A percentile compares a stretch with the other conserved stretches of the same genome.
These are phyloP conservation scores for Eurypyga helias DNA, from an alignment of 2,113 vertebrate genomes.

Conservation along the genomic window DNA sequence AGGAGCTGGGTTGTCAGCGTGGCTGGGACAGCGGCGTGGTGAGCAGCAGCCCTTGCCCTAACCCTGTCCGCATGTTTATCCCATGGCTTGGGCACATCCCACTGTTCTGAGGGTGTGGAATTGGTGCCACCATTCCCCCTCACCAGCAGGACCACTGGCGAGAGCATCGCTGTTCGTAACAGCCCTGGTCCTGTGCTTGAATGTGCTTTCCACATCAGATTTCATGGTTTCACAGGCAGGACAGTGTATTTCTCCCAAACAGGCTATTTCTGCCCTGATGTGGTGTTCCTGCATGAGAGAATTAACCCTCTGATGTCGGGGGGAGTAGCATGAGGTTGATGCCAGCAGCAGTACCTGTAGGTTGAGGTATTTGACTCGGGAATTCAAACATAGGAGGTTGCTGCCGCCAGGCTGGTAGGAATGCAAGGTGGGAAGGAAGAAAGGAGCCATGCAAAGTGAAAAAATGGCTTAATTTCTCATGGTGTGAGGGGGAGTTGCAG, in stretches of 20 bases:
- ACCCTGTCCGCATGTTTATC: background rate
- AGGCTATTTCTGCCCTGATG: background rate
- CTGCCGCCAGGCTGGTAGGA: background rate
- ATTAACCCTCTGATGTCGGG: background rate
- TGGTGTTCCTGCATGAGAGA: background rate
- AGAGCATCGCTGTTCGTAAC: background rate
- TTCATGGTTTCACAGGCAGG: background rate
- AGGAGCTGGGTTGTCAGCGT: background rate
- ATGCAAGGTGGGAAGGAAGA: background rate
- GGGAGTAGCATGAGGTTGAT: background rate
- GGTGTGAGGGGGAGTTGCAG: background rate
- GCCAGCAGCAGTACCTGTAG: background rate
- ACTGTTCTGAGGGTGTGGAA: background rate
- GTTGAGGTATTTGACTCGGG: background rate
- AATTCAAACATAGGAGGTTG: conserved; percentile 4
- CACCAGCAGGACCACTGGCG: background rate
- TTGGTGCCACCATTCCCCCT: background rate
- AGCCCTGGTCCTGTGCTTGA: background rate
- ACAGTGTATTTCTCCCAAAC: background rate
- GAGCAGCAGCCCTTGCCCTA: background rate
- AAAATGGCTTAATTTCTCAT: background rate
- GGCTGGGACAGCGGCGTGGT: background rate
- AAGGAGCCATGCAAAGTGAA: background rate
- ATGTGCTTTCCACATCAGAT: background rate
- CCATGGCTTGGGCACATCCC: fast-evolving